These are phyloP conservation scores for Arnoldichthys spilopterus DNA, from an alignment of 2,797 vertebrate species.

Conservation along the genomic window DNA sequence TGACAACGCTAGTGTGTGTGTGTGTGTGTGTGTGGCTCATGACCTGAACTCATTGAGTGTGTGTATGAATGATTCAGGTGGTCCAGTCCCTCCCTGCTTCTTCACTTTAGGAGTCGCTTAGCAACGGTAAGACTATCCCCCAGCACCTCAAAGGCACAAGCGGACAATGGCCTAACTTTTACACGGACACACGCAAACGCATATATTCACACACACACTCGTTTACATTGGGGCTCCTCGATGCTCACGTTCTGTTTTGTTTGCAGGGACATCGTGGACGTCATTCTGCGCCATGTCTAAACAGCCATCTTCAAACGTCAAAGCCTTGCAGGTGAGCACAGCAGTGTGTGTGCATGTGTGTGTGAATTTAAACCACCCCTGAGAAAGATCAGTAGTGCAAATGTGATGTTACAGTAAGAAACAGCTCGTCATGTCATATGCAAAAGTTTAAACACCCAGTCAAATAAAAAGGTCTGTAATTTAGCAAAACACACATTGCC, in stretches of 20 bases:
- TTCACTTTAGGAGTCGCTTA: constrained; percentile 80
- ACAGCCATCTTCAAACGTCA: constrained; percentile 92
- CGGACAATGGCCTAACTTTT: constrained; percentile 68
- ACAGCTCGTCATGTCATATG: background rate
- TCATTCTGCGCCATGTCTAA: constrained; percentile 89
- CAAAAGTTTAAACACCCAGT: no score
- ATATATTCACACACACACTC: constrained; percentile 12
- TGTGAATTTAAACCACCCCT: background rate
- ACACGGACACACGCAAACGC: constrained; percentile 33
- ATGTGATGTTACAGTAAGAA: background rate
- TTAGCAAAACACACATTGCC: no score
- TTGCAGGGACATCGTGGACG: constrained; percentile 83
- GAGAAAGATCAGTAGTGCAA: background rate
- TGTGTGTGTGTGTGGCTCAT: constrained; percentile 34
- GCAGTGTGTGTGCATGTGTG: constrained; percentile 10
- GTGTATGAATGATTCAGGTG: constrained; percentile 89
- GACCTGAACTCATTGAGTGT: constrained; percentile 45
- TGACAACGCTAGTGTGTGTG: constrained; percentile 10
- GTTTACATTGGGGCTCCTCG: constrained; percentile 64
- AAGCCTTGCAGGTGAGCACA: constrained; percentile 93
- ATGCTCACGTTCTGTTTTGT: constrained; percentile 74
- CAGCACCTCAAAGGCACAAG: constrained; percentile 75
- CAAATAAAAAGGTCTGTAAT: no score
- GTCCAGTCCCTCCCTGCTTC: constrained; percentile 80
- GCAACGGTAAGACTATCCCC: constrained; percentile 89